phyloP scores from a whole-genome alignment of 2,888 invertebrate genomes.

The Onthophagus sagittarius region DNA sequence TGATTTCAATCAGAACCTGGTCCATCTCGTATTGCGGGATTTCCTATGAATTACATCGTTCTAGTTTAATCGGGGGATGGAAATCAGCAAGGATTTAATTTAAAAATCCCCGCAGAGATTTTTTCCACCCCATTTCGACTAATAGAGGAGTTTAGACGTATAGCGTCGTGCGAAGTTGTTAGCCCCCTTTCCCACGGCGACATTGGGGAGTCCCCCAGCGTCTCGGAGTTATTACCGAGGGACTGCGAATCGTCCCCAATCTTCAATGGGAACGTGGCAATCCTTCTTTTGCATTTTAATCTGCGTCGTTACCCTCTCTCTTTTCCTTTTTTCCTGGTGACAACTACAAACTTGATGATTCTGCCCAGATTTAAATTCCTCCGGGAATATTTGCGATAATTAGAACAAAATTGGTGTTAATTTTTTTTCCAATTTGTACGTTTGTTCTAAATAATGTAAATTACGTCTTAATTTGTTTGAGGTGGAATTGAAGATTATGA shows the following conservation, averaged over 20 bases:
- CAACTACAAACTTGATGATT: not conserved
- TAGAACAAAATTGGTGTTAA: not conserved
- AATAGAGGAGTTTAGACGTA: not conserved
- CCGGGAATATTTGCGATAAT: not conserved
- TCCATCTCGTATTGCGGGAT: not conserved
- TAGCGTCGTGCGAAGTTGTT: not conserved
- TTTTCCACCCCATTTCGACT: not conserved
- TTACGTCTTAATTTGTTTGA: too few relatives aligned
- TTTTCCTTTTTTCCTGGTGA: not conserved
- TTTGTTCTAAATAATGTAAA: not conserved
- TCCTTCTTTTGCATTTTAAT: conserved; percentile 24
- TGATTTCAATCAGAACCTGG: not conserved
- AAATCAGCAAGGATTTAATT: not conserved
- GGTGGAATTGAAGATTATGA: not conserved
- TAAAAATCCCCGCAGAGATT: not conserved
- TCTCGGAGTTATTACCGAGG: conserved; percentile 1
- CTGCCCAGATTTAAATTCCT: not conserved
- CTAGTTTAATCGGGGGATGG: not conserved
- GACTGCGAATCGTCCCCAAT: not conserved
- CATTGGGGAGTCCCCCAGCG: not conserved
- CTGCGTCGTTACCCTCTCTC: conserved; percentile 15
- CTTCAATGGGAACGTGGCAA: conserved; percentile 9
- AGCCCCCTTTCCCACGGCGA: not conserved
- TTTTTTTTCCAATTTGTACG: not conserved
- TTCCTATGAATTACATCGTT: not conserved